Conservation (phyloP, 2,888 invertebrate genomes). For the Selenia dentaria region DNA sequence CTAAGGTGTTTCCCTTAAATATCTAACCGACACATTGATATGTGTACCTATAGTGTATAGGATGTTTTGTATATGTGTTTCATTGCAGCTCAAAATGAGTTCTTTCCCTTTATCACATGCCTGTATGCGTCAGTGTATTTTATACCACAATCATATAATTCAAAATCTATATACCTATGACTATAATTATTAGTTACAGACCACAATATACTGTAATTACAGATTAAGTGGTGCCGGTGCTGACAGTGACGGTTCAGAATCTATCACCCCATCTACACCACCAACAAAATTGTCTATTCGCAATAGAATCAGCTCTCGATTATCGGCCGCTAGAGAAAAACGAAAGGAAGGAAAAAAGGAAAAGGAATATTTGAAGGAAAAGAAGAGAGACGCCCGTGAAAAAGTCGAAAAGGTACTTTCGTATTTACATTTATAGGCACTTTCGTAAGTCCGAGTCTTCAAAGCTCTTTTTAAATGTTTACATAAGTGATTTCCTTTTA, state of each 20-base stretch:
- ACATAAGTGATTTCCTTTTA: conserved; percentile 35
- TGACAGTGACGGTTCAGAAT: conserved; percentile 51
- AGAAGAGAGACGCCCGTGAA: conserved; percentile 51
- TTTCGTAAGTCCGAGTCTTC: conserved; percentile 26
- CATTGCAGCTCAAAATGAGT: too few relatives aligned
- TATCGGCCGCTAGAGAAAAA: conserved; percentile 56
- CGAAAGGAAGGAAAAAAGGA: conserved; percentile 42
- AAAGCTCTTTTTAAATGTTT: conserved; percentile 41
- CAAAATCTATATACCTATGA: too few relatives aligned
- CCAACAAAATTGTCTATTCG: conserved; percentile 55
- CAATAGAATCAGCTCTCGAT: conserved; percentile 58
- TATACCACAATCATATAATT: too few relatives aligned
- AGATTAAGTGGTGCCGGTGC: conserved; percentile 58
- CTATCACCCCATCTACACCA: conserved; percentile 40
- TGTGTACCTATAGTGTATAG: too few relatives aligned
- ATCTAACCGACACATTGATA: too few relatives aligned
- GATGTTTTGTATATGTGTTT: too few relatives aligned
- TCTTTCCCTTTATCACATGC: not conserved
- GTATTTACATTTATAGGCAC: conserved; percentile 41
- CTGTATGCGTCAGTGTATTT: not conserved
- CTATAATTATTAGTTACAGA: too few relatives aligned
- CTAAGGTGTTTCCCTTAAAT: too few relatives aligned
- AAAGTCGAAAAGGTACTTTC: conserved; percentile 63
- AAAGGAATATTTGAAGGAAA: conserved; percentile 41
- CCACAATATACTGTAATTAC: conserved; percentile 26